Base-by-base conservation (phyloP, 2,797 vertebrate species). In the Prunella strophiata region DNA sequence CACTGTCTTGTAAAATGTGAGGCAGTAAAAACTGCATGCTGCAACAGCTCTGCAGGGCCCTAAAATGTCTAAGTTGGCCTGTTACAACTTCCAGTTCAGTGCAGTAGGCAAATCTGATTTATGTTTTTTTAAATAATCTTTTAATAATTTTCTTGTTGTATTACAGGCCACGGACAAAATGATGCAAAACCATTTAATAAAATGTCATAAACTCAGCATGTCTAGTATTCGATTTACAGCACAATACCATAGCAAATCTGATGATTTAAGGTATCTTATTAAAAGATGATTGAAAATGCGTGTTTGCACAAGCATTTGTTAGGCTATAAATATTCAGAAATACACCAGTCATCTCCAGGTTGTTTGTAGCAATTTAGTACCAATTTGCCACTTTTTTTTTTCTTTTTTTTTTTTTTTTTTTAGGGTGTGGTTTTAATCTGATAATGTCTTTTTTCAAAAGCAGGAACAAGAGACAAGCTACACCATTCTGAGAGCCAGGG, bases 401-500 rank as follows among this genome's bases (percentile, higher is more conserved):
- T 84, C 57, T 65, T 67, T 88, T 76, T 22, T 47, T 22, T 47
- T 45, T 45, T 21, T 45, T 45, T 21, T 45, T 59, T 59, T 59
- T 19, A 72, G 92, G 89, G 52, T 86, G 58, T 88, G 96, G 73
- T 97, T 97, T 97, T 96, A 97, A 98, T 94, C 68, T 94, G 79
- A 45, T 72, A 42, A 86, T 91, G 97, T 97, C 42, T 91, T 89
- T 96, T 96, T 80, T 78, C 91, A 97, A 96, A 98, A 99, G 99
- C 99, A 99, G 98, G 99, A 99, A 84, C 99, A 99, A 98, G 99
- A 99, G 98, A 99, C 99, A 89, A 99, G 99, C 97, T 99, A 99
- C 93, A 99, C 99, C 91, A 99, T 99, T 94, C 98, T 99, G 86
- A 98, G 99, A 95, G 99, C 99, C 85, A 98, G 98, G 91, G 98